Base-by-base conservation (phyloP, 2,888 invertebrate genomes). In the Trileptium ribeirensis region DNA sequence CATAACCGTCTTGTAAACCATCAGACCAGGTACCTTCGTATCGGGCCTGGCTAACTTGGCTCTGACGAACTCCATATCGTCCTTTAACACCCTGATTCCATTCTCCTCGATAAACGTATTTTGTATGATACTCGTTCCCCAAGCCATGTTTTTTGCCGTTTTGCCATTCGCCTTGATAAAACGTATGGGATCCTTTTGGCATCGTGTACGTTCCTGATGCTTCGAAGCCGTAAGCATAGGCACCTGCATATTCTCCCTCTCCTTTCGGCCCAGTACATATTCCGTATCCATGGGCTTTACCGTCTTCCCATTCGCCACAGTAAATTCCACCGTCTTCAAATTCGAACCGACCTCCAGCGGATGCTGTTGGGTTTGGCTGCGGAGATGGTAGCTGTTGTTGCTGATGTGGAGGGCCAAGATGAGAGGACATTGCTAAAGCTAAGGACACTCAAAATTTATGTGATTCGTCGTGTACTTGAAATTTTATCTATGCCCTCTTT, bases 321-420 rank as follows among this genome's bases (percentile, higher is more conserved):
- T 97, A 99, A 85, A 97, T 97, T 87, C 99, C 99, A 87, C 99
- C 99, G 92, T 99, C 99, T 92, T 99, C 98, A 91, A 99, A 99
- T 92, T 99, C 99, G 92, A 99, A 99, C 88, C 98, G 93, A 88
- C 99, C 99, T 88, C 98, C 98, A 51, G 51, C 24, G 51, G n/a
- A n/a, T n/a, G n/a, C n/a, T n/a, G n/a, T n/a, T n/a, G n/a, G n/a
- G n/a, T n/a, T n/a, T n/a, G n/a, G n/a, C n/a, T n/a, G n/a, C n/a
- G n/a, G n/a, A n/a, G n/a, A n/a, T n/a, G n/a, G n/a, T n/a, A n/a
- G n/a, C n/a, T n/a, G n/a, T n/a, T n/a, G n/a, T n/a, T n/a, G n/a
- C n/a, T n/a, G n/a, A n/a, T n/a, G n/a, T n/a, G n/a, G n/a, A n/a
- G n/a, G n/a, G n/a, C n/a, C n/a, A n/a, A n/a, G n/a, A n/a, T n/a